Percentiles rank a stretch among this genome's conserved stretches.
phyloP scores from a whole-genome alignment of 64 coral and sea anemone genomes.

The Dendrophyllia cribrosa region DNA sequence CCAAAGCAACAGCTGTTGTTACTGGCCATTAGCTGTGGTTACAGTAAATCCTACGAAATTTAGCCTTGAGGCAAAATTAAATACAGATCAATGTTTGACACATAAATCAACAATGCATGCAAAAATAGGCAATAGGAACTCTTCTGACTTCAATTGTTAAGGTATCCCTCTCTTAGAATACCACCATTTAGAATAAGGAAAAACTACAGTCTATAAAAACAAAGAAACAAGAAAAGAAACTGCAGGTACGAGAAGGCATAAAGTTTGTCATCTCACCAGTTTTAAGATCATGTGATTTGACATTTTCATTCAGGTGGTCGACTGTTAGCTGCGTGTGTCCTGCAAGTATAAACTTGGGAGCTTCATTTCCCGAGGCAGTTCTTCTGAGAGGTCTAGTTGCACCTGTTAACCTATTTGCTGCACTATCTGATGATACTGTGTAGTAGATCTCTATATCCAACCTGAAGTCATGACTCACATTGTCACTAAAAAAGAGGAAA shows the following conservation, averaged over 20 bases:
- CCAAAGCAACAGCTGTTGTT: too few relatives aligned
- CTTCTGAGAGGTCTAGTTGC: constrained; percentile 73
- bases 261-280: constrained; percentile 53
- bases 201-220: too few relatives aligned
- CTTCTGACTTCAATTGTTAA: too few relatives aligned
- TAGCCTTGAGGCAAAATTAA: too few relatives aligned
- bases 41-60: too few relatives aligned
- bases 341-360: constrained; percentile 91
- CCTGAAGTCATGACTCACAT: constrained; percentile 97
- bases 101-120: too few relatives aligned
- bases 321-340: constrained; percentile 92
- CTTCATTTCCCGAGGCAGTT: constrained; percentile 64
- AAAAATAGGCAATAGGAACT: too few relatives aligned
- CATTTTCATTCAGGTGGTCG: constrained; percentile 86
- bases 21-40: too few relatives aligned
- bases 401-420: constrained; percentile 76
- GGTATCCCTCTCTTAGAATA: too few relatives aligned
- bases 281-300: constrained; percentile 97
- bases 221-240: too few relatives aligned
- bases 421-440: constrained; percentile 87
- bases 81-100: too few relatives aligned
- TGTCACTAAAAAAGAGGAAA: constrained; percentile 71
- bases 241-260: neutral
- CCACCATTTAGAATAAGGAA: too few relatives aligned
- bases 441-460: constrained; percentile 99